Evolutionary conservation across 2,113 vertebrate species (phyloP), one percentile per base, ranked within the genome.

Genomic region (Choloepus hoffmanni): DNA sequence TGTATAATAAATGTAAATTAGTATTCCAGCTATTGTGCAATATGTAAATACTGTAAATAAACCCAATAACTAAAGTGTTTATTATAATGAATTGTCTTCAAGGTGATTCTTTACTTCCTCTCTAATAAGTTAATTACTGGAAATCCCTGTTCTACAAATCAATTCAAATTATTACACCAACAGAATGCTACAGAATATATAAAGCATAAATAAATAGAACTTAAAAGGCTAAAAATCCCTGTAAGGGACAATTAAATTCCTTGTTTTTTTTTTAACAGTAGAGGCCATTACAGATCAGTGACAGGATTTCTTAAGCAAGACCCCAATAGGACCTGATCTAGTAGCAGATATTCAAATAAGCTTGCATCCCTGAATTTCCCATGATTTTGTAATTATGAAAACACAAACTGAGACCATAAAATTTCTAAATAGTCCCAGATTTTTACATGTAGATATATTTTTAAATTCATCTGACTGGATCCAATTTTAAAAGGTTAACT

Each of bases 31-130:
- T 21, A 97, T 97, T 78, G 98, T 99, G 98, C 98, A 98, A 98
- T 98, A 98, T 99, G 99, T 99, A 99, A 98, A 99, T 99, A 98
- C 84, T 99, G 98, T 99, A 98, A 98, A 98, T 99, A 98, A 96
- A 97, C 95, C 21, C 98, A 95, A 98, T 98, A 99, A 99, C 98
- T 96, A 77, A 96, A 98, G 96, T 98, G 98, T 99, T 98, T 99
- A 98, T 97, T 98, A 98, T 98, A 99, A 97, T 84, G 98, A 95
- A 95, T 88, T 83, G 87, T 87, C 86, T 94, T 91, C 23, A n/a
- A 9, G 89, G 95, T 96, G 48, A 90, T 95, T 85, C 86, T 88
- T 24, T 65, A 36, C 36, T 36, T 36, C 36, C 53, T n/a, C 26
- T 55, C 45, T 62, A 94, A 65, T n/a, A 36, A 76, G 48, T 19